These are phyloP conservation scores for Oncorhynchus gorbuscha DNA, from an alignment of 2,113 vertebrate species.

Conservation along the genomic window DNA sequence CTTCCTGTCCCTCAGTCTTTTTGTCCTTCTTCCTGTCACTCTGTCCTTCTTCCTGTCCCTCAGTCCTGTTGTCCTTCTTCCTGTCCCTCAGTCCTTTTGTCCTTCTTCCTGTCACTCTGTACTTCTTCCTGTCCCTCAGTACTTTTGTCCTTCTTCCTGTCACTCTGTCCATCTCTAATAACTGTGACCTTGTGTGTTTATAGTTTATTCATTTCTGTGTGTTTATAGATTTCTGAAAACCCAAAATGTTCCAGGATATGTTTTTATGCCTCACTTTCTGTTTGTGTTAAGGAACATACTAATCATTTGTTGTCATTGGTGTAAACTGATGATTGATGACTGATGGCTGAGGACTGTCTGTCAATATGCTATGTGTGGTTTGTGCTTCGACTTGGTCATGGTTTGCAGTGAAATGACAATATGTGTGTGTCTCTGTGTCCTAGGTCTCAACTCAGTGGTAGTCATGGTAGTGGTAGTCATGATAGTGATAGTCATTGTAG, in stretches of 20 bases:
- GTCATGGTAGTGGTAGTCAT: no score
- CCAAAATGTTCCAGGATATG: neutral
- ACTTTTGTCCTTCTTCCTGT: neutral
- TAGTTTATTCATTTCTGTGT: neutral
- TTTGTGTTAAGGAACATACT: neutral
- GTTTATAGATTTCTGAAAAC: neutral
- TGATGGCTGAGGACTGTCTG: neutral
- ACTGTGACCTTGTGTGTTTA: neutral
- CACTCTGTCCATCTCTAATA: neutral
- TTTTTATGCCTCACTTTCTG: neutral
- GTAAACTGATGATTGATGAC: neutral
- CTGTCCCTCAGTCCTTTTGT: neutral
- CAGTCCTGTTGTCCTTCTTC: neutral
- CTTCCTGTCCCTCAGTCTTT: neutral
- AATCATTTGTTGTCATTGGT: neutral
- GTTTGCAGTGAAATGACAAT: neutral
- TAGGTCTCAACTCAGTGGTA: neutral
- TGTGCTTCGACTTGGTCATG: neutral
- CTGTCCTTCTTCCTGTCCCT: neutral
- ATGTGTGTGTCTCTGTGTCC: neutral
- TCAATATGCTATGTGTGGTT: neutral
- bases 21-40: neutral
- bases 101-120: neutral
- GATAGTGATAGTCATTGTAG: no score
- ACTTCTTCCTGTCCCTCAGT: neutral